Percentiles rank a stretch among this genome's conserved stretches.
phyloP scores from a whole-genome alignment of 2,797 vertebrate species.

The Crenichthys baileyi region DNA sequence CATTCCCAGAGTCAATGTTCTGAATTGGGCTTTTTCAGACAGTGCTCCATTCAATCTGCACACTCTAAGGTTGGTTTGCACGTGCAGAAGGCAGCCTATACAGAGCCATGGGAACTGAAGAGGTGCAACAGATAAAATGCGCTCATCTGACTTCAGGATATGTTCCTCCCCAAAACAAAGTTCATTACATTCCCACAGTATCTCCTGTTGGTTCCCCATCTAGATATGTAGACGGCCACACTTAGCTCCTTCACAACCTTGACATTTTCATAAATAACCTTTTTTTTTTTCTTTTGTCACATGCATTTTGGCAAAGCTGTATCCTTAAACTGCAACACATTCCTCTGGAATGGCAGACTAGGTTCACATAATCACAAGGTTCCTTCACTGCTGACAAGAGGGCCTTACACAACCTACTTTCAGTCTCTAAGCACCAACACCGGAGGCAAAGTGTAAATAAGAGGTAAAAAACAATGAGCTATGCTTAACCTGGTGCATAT shows the following conservation, averaged over 20 bases:
- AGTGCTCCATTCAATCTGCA: slow-evolving; percentile 59
- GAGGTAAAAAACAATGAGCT: neutral
- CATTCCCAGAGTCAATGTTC: slow-evolving; percentile 53
- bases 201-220: slow-evolving; percentile 33
- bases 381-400: slow-evolving; percentile 64
- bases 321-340: slow-evolving; percentile 85
- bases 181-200: slow-evolving; percentile 56
- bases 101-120: slow-evolving; percentile 60
- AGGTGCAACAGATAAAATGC: slow-evolving; percentile 51
- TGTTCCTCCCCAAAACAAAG: slow-evolving; percentile 39
- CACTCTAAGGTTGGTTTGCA: slow-evolving; percentile 53
- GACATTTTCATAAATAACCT: slow-evolving; percentile 23
- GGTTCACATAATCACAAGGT: slow-evolving; percentile 78
- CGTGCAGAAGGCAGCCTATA: slow-evolving; percentile 58
- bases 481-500: neutral
- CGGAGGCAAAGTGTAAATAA: slow-evolving; percentile 4
- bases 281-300: slow-evolving; percentile 61
- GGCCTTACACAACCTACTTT: slow-evolving; percentile 69
- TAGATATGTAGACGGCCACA: slow-evolving; percentile 27
- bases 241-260: slow-evolving; percentile 36
- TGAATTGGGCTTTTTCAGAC: slow-evolving; percentile 56
- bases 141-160: slow-evolving; percentile 60
- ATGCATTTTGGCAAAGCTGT: slow-evolving; percentile 81
- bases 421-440: slow-evolving; percentile 32
- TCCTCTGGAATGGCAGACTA: slow-evolving; percentile 77